Percentiles rank a stretch among this genome's conserved stretches.
phyloP scores from a whole-genome alignment of 2,888 invertebrate species.

The Eristalis tenax region DNA sequence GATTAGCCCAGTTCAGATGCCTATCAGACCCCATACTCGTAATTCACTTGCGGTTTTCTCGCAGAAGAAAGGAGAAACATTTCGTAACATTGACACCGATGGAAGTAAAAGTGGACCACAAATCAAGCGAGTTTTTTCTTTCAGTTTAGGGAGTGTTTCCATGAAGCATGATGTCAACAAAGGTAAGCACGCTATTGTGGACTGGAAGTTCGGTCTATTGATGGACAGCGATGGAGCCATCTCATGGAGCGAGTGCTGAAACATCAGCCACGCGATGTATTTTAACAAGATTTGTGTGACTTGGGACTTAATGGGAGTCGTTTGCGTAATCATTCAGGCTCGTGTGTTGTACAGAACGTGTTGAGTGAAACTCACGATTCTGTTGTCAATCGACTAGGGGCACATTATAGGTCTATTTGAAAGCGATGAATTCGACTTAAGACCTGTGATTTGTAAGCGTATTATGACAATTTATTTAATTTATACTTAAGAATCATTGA shows the following conservation, averaged over 20 bases:
- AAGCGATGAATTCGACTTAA: no score
- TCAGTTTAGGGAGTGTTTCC: slow-evolving; percentile 4
- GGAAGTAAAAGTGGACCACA: slow-evolving; percentile 4
- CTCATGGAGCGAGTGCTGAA: not conserved
- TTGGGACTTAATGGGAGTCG: not conserved
- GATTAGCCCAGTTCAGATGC: slow-evolving; percentile 2
- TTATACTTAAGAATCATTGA: no score
- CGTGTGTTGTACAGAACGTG: no score
- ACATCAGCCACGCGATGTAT: not conserved
- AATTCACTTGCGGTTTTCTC: not conserved
- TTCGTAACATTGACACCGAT: slow-evolving; percentile 17
- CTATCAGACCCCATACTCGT: not conserved
- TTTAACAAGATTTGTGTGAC: not conserved
- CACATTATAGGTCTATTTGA: no score
- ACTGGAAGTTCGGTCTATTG: not conserved
- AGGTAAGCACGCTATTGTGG: not conserved
- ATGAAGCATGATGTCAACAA: not conserved
- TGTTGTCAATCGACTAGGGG: no score
- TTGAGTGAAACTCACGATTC: no score
- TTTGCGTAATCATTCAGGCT: not conserved
- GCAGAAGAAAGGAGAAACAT: not conserved
- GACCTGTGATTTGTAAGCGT: no score
- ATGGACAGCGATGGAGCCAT: not conserved
- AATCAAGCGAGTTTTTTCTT: not conserved
- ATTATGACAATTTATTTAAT: no score